These are phyloP conservation scores for Tethya wilhelma DNA, from an alignment of 37 sponge, comb jelly and placozoan genomes.

Conservation along the genomic window DNA sequence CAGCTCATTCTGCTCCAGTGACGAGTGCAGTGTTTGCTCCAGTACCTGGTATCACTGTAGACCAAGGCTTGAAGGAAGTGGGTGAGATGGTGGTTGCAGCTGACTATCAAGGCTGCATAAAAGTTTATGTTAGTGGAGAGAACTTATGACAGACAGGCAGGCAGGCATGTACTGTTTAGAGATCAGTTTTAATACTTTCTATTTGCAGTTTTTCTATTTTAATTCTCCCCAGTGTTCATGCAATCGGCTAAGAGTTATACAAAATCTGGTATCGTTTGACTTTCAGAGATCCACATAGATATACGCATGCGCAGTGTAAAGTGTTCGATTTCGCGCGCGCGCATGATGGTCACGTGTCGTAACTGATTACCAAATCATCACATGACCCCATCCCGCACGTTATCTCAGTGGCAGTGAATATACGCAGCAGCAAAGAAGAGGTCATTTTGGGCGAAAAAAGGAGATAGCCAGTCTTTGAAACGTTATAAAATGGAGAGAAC, in stretches of 20 bases:
- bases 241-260: neutral
- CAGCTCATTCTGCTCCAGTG: constrained; percentile 84
- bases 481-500: too few relatives aligned
- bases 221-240: neutral
- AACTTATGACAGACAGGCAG: constrained; percentile 24
- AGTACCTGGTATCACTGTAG: constrained; percentile 88
- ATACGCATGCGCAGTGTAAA: too few relatives aligned
- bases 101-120: constrained; percentile 89
- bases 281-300: too few relatives aligned
- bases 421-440: too few relatives aligned
- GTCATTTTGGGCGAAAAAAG: too few relatives aligned
- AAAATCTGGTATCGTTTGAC: too few relatives aligned
- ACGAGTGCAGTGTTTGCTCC: constrained; percentile 94
- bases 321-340: too few relatives aligned
- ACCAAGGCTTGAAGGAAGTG: constrained; percentile 73
- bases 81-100: constrained; percentile 92
- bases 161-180: neutral
- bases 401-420: too few relatives aligned
- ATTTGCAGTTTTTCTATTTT: neutral
- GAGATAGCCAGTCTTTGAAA: too few relatives aligned
- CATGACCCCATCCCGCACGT: too few relatives aligned
- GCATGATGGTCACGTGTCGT: too few relatives aligned
- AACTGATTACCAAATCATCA: too few relatives aligned
- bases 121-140: constrained; percentile 81
- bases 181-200: neutral